A percentile compares a stretch with the other conserved stretches of the same genome.
These are phyloP conservation scores for Leptobrachium leishanense DNA, from an alignment of 2,113 vertebrate species.

Conservation along the genomic window DNA sequence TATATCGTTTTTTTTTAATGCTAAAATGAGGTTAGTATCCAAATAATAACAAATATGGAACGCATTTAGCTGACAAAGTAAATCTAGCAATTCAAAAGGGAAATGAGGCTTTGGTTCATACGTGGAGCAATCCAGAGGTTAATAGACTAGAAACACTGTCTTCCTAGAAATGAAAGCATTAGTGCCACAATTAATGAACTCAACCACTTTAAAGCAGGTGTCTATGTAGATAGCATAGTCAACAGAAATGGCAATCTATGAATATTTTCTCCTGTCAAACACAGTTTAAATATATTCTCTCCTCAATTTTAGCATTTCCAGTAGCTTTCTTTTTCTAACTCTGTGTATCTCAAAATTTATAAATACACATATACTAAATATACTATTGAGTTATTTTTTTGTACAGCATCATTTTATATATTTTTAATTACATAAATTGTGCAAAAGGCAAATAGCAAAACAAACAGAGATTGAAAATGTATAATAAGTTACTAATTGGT, in stretches of 20 bases:
- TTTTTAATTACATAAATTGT: no score
- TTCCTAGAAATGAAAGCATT: constrained; percentile 26
- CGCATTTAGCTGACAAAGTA: constrained; percentile 6
- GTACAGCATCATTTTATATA: no score
- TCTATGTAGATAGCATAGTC: constrained; percentile 19
- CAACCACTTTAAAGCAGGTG: constrained; percentile 25
- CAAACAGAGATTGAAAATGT: no score
- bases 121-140: constrained; percentile 14
- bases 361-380: no score
- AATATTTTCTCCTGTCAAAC: not conserved
- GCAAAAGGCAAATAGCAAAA: no score
- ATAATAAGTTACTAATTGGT: no score
- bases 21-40: not conserved
- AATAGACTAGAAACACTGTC: constrained; percentile 28
- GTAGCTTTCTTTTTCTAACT: no score
- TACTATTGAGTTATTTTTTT: no score
- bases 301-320: no score
- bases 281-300: not conserved
- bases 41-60: constrained; percentile 12
- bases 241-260: constrained; percentile 18
- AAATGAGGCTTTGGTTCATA: constrained; percentile 31
- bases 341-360: no score
- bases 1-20: not conserved
- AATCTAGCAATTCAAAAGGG: constrained; percentile 9
- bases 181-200: constrained; percentile 29